Evolutionary conservation across 2,113 vertebrate species (phyloP).

Genomic region (Murina feae): DNA sequence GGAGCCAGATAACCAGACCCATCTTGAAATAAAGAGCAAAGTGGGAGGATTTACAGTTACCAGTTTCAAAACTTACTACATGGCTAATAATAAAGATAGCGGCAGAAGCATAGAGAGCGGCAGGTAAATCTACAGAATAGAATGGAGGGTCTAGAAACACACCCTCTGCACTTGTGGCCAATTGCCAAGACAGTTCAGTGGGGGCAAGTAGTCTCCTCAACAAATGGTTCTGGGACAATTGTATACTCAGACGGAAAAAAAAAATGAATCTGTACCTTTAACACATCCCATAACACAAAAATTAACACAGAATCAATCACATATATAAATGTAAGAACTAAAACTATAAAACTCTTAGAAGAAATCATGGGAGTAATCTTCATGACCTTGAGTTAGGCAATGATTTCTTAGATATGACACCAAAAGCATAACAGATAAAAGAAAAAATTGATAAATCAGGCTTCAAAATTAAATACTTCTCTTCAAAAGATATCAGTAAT

Average conservation of each 20-base stretch:
- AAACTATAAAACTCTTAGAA: not conserved
- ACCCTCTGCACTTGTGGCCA: not conserved
- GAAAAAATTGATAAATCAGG: not conserved
- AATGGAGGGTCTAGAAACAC: not conserved
- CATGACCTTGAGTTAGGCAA: not conserved
- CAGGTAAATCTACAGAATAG: not conserved
- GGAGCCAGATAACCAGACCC: not conserved
- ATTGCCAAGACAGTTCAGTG: not conserved
- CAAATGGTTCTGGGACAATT: not conserved
- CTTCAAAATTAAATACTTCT: not conserved
- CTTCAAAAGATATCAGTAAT: not conserved
- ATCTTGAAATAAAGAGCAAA: constrained; percentile 25
- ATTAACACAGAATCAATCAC: not conserved
- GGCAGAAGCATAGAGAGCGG: not conserved
- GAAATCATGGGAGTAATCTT: not conserved
- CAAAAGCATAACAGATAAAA: constrained; percentile 8
- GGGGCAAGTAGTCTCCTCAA: not conserved
- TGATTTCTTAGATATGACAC: not conserved
- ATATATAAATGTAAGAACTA: not conserved
- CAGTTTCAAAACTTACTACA: not conserved
- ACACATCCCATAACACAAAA: not conserved
- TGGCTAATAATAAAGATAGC: not conserved
- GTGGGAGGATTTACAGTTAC: not conserved
- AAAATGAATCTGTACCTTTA: not conserved
- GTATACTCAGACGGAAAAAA: not conserved